Evolutionary conservation across 2,888 invertebrate genomes (phyloP), one percentile per base, ranked within the genome.

Genomic region (Pollenia labialis): DNA sequence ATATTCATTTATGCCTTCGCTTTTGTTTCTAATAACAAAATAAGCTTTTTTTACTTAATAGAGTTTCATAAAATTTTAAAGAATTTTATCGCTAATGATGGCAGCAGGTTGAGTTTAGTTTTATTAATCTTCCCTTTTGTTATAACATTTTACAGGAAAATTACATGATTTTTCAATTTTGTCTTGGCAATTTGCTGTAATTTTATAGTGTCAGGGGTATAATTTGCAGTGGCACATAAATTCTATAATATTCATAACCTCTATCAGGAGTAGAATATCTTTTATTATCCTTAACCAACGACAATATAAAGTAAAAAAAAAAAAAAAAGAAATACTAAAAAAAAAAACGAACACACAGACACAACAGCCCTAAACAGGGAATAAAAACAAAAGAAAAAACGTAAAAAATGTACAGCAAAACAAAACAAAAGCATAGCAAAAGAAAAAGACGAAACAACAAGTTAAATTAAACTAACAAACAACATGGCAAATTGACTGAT

Each of bases 111-210:
- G 18, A 16, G 40, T 40, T 60, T 52, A n/a, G 48, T 11, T 77
- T 32, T 32, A n/a, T 14, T n/a, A 40, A 11, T 12, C 16, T 32
- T 16, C 4, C 1, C 3, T 40, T 23, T 18, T 50, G 7, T 75
- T 50, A 60, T 44, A 62, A 62, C 32, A 4, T 64, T 72, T 72
- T 50, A 50, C 46, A 44, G 50, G 9, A 74, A 77, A 79, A 69
- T 44, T 69, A 79, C 85, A 82, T 85, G 85, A 85, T 74, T 81
- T 85, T 85, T 85, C 85, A 85, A 82, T 85, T 85, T 85, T 64
- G 64, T 82, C 62, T 32, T 71, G 74, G 77, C 48, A 82, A 79
- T 69, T 74, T 79, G 32, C 48, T 69, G 50, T 79, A 79, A 79
- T 85, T 85, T 85, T 62, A 79, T 85, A 69, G 82, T 82, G 82